These are phyloP conservation scores for Ammodytes dubius DNA, from an alignment of 2,113 vertebrate species.

Conservation along the genomic window DNA sequence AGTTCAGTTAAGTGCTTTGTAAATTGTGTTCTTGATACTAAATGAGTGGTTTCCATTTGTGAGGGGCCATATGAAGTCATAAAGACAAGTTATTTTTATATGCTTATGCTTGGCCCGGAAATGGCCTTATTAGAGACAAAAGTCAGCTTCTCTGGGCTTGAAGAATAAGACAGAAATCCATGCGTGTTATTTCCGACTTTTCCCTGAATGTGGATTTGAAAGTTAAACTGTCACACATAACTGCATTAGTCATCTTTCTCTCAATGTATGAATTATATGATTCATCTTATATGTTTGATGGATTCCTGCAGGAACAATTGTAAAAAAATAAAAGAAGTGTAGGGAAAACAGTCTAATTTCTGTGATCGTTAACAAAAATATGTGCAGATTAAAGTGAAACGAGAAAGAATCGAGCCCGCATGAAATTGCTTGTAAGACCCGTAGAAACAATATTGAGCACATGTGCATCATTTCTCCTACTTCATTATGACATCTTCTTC, in stretches of 20 bases:
- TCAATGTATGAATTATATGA: not conserved
- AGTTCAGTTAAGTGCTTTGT: slow-evolving; percentile 83
- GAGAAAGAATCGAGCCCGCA: slow-evolving; percentile 19
- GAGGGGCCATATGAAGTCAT: slow-evolving; percentile 61
- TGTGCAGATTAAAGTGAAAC: slow-evolving; percentile 10
- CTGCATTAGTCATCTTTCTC: not conserved
- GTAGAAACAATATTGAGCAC: slow-evolving; percentile 23
- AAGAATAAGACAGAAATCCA: slow-evolving; percentile 17
- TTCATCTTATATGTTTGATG: not conserved
- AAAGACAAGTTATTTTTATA: slow-evolving; percentile 80
- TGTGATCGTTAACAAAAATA: slow-evolving; percentile 36
- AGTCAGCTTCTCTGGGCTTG: slow-evolving; percentile 35
- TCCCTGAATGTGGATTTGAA: slow-evolving; percentile 11
- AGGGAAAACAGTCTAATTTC: not conserved
- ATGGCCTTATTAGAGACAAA: slow-evolving; percentile 53
- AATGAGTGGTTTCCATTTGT: slow-evolving; percentile 79
- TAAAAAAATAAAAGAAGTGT: no score
- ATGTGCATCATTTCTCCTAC: slow-evolving; percentile 17
- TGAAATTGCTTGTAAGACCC: slow-evolving; percentile 48
- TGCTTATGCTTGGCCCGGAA: slow-evolving; percentile 52
- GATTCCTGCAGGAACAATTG: not conserved
- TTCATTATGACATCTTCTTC: slow-evolving; percentile 41
- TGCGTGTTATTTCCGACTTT: slow-evolving; percentile 10
- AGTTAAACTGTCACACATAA: slow-evolving; percentile 2
- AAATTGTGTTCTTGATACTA: slow-evolving; percentile 76